A percentile compares a stretch with the other conserved stretches of the same genome.
These are phyloP conservation scores for Oppia nitens DNA, from an alignment of 1,140 invertebrate species.

Conservation along the genomic window DNA sequence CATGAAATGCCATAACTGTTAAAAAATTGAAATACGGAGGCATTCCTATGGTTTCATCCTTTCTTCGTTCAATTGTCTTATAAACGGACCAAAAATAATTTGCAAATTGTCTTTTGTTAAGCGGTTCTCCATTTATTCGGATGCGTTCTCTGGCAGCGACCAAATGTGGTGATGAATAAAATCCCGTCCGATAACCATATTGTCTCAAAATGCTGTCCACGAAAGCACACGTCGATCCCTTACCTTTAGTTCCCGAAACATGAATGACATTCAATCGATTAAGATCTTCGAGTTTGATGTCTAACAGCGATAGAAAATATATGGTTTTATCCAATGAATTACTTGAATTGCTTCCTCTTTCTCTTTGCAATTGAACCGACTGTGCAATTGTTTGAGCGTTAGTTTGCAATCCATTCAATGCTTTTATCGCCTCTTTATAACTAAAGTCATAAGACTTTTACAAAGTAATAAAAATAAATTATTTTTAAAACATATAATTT, in stretches of 20 bases:
- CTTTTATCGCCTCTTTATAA: conserved; percentile 33
- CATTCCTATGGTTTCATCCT: conserved; percentile 22
- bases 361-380: conserved; percentile 26
- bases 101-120: conserved; percentile 54
- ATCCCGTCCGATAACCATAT: conserved; percentile 75
- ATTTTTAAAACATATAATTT: too few species aligned
- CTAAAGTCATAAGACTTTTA: not conserved
- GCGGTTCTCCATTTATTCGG: conserved; percentile 59
- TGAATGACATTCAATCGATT: conserved; percentile 64
- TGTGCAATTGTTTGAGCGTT: conserved; percentile 42
- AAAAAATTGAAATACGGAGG: conserved; percentile 88
- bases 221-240: conserved; percentile 78
- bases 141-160: conserved; percentile 82
- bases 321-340: conserved; percentile 28
- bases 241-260: conserved; percentile 88
- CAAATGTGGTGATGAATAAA: conserved; percentile 82
- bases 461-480: too few species aligned
- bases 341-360: conserved; percentile 30
- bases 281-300: conserved; percentile 25
- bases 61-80: conserved; percentile 40
- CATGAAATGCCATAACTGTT: conserved; percentile 72
- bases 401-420: conserved; percentile 48
- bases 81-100: conserved; percentile 70
- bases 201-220: conserved; percentile 69
- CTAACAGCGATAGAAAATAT: conserved; percentile 34